Base-by-base conservation (phyloP, 2,888 invertebrate genomes). In the Cephonodes hylas region DNA sequence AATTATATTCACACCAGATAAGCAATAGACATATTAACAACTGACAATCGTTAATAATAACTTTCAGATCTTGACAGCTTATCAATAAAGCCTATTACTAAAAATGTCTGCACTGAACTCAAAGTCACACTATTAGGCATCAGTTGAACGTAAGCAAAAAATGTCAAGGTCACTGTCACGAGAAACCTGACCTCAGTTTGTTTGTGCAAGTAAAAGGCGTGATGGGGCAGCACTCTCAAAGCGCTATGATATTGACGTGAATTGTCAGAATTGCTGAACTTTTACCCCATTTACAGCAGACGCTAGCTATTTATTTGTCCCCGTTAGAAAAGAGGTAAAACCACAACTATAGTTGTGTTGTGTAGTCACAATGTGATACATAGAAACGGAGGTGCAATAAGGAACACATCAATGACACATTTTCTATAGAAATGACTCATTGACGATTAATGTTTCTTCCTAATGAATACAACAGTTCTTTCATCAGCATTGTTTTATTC, bases 101-200 rank as follows among this genome's bases (percentile, higher is more conserved):
- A 15, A 53, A 53, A 18, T 53, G 27, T 31, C 8, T 7, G 53
- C 27, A 53, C 10, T 53, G 31, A 53, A 53, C 53, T 53, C 15
- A 18, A 53, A 31, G 13, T 53, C 18, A 8, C 18, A 31, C 18
- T 18, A 31, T 18, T 20, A 27, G 3, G 15, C 3, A 10, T 18
- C 18, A 18, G 8, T 18, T 18, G 8, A 42, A 25, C 61, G 20
- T 34, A 58, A 61, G 27, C 20, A 25, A 61, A 61, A 61, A 22
- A 42, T 61, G 48, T 48, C 48, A 61, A 61, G 61, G 45, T 58
- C 58, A 61, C 34, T 61, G 58, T 46, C 61, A 58, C 44, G 57
- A 57, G 15, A 27, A 34, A 22, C 57, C 34, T 10, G 42, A 42
- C 60, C 60, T 60, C 48, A 48, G 25, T 25, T 42, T 25, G 42